Percentiles rank a stretch among this genome's conserved stretches.
phyloP scores from a whole-genome alignment of 2,797 vertebrate genomes.

The Pipistrellus pygmaeus region DNA sequence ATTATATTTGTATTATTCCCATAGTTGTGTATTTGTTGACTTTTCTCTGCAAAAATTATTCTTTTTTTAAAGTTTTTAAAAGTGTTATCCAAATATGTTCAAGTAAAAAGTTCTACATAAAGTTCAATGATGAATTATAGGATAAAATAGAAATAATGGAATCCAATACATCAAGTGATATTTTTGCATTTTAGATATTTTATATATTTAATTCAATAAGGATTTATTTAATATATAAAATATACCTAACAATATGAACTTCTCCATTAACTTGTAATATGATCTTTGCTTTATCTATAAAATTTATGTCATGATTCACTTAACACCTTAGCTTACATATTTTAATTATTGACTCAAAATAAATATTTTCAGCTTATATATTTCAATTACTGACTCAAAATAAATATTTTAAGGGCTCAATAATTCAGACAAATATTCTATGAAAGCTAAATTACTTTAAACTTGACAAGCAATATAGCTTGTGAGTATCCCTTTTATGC shows the following conservation, averaged over 20 bases:
- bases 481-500: not conserved
- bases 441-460: not conserved
- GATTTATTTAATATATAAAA: not conserved
- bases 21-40: not conserved
- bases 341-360: slow-evolving; percentile 6
- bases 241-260: not conserved
- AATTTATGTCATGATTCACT: not conserved
- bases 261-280: not conserved
- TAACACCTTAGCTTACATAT: not conserved
- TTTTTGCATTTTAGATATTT: not conserved
- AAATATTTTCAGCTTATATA: not conserved
- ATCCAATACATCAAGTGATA: not conserved
- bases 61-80: slow-evolving; percentile 7
- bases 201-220: not conserved
- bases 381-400: slow-evolving; percentile 12
- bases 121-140: not conserved
- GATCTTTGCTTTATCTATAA: not conserved
- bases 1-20: not conserved
- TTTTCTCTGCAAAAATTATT: not conserved
- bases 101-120: not conserved
- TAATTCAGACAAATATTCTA: not conserved
- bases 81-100: not conserved
- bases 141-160: not conserved
- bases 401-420: not conserved
- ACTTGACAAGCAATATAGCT: not conserved